Evolutionary conservation across 2,888 invertebrate genomes (phyloP).

Genomic region (Laothoe populi): DNA sequence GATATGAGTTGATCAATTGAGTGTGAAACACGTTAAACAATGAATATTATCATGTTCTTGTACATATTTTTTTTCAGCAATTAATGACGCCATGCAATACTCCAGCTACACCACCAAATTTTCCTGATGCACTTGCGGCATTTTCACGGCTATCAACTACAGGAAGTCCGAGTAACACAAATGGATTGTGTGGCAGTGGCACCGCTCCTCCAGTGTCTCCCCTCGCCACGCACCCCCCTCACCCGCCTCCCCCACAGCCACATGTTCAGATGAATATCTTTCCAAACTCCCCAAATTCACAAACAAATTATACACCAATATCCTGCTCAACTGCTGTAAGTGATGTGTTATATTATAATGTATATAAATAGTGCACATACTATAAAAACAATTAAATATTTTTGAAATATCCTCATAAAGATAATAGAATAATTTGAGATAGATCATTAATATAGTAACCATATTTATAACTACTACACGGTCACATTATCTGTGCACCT

Average conservation of each 20-base stretch:
- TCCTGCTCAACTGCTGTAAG: constrained; percentile 81
- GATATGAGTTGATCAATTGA: too few relatives aligned
- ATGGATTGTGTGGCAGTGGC: constrained; percentile 54
- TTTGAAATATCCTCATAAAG: background rate
- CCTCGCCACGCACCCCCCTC: constrained; percentile 74
- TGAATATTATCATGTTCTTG: too few relatives aligned
- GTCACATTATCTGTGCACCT: too few relatives aligned
- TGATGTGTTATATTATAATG: constrained; percentile 30
- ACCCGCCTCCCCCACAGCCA: constrained; percentile 55
- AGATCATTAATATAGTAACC: too few relatives aligned
- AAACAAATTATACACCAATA: constrained; percentile 71
- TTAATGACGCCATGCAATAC: constrained; percentile 97
- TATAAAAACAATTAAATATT: background rate
- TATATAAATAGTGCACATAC: background rate
- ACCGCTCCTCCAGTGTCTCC: constrained; percentile 74
- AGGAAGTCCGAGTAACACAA: constrained; percentile 75
- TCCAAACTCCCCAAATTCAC: constrained; percentile 66
- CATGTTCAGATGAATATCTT: constrained; percentile 68
- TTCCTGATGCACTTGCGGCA: constrained; percentile 94
- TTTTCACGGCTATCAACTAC: constrained; percentile 94
- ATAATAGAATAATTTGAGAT: too few relatives aligned
- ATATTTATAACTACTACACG: too few relatives aligned
- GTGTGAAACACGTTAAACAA: too few relatives aligned
- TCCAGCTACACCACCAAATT: constrained; percentile 97
- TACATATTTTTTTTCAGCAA: constrained; percentile 86